phyloP scores from a whole-genome alignment of 2,797 vertebrate genomes.

The Falco concolor region DNA sequence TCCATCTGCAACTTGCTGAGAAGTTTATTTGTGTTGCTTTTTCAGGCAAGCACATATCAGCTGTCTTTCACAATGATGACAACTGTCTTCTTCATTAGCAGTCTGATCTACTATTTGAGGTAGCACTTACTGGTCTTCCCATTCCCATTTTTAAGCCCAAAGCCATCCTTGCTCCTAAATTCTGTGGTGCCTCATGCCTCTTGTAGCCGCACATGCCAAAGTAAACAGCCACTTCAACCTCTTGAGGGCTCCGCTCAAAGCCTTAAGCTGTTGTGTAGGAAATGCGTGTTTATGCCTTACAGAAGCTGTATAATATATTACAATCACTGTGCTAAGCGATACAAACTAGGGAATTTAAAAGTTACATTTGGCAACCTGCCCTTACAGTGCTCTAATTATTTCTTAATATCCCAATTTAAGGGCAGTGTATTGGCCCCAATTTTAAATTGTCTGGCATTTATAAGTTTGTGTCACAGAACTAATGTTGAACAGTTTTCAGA shows the following conservation, averaged over 20 bases:
- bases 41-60: not conserved
- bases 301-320: not conserved
- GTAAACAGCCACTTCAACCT: not conserved
- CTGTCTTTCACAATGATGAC: not conserved
- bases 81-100: not conserved
- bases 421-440: slow-evolving; percentile 26
- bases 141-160: not conserved
- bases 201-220: not conserved
- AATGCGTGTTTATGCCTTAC: not conserved
- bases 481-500: slow-evolving; percentile 25
- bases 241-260: not conserved
- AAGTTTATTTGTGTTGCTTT: not conserved
- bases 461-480: slow-evolving; percentile 24
- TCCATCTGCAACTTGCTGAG: not conserved
- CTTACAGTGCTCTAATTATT: slow-evolving; percentile 45
- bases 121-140: not conserved
- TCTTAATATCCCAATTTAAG: slow-evolving; percentile 53
- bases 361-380: slow-evolving; percentile 31
- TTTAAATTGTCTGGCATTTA: slow-evolving; percentile 24
- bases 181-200: not conserved
- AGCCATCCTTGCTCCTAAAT: not conserved
- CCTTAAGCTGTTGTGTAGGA: not conserved
- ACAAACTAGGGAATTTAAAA: not conserved
- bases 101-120: not conserved
- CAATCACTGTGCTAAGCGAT: not conserved